Conservation (phyloP, 2,888 invertebrate genomes). For the Agrochola lota region DNA sequence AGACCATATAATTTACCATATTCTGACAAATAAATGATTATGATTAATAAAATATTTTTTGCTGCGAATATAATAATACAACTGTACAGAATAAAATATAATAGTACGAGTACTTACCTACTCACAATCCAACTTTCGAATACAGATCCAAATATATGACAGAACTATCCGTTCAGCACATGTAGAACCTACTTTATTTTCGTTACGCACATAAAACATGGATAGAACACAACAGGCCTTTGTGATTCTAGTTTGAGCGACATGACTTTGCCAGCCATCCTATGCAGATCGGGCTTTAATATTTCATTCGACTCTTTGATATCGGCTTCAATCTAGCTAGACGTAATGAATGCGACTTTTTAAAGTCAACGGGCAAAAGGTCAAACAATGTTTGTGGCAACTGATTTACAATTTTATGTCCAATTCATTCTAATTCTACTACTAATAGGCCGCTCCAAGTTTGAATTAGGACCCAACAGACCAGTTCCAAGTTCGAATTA, state of each 20-base stretch:
- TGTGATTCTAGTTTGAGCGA: conserved; percentile 62
- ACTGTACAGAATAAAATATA: conserved; percentile 6
- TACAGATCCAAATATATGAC: conserved; percentile 15
- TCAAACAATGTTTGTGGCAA: background rate
- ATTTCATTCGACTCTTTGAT: conserved; percentile 68
- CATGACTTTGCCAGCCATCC: conserved; percentile 59
- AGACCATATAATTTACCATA: background rate
- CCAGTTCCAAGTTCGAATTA: too few species aligned
- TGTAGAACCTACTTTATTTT: conserved; percentile 45
- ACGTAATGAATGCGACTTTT: conserved; percentile 31
- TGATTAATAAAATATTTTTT: background rate
- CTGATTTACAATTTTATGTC: background rate
- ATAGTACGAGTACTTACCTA: too few species aligned
- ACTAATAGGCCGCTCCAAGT: too few species aligned
- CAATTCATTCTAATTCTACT: background rate
- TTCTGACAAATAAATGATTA: background rate
- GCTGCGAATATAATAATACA: background rate
- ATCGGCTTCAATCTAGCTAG: conserved; percentile 40
- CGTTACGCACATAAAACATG: conserved; percentile 52
- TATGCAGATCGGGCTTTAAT: conserved; percentile 63
- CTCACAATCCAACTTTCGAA: background rate
- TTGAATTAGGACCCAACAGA: too few species aligned
- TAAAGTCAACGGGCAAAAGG: background rate
- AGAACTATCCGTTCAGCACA: conserved; percentile 25
- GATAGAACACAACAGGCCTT: conserved; percentile 58